A percentile compares a stretch with the other conserved stretches of the same genome.
phyloP scores from a whole-genome alignment of 2,888 invertebrate genomes.

The Apocheima hispidaria region DNA sequence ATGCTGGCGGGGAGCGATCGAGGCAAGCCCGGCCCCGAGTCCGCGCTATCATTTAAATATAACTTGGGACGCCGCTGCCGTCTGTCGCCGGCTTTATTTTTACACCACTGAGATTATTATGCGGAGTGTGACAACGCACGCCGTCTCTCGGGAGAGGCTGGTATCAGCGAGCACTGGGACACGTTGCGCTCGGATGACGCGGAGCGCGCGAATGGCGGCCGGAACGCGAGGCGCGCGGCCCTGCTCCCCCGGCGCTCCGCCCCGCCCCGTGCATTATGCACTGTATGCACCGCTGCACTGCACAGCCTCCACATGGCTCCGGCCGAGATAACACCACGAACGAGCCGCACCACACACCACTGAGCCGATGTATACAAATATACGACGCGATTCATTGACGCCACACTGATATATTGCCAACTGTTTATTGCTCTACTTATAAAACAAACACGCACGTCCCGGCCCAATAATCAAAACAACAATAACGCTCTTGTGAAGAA shows the following conservation, averaged over 20 bases:
- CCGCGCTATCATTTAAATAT: conserved; percentile 84
- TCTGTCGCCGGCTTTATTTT: conserved; percentile 85
- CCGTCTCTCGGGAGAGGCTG: conserved; percentile 63
- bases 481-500: conserved; percentile 33
- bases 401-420: conserved; percentile 65
- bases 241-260: conserved; percentile 49
- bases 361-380: conserved; percentile 60
- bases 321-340: conserved; percentile 64
- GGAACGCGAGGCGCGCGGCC: conserved; percentile 57
- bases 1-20: conserved; percentile 73
- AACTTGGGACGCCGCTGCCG: conserved; percentile 78
- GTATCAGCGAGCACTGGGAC: conserved; percentile 45
- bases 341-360: conserved; percentile 59
- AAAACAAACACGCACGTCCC: conserved; percentile 56
- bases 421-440: conserved; percentile 62
- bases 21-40: conserved; percentile 73
- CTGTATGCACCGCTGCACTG: no score
- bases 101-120: conserved; percentile 75
- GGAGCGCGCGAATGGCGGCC: conserved; percentile 66
- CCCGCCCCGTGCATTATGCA: conserved; percentile 71
- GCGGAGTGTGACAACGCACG: conserved; percentile 71
- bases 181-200: conserved; percentile 61
- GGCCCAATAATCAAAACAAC: conserved; percentile 38
- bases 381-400: conserved; percentile 76
- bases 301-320: conserved; percentile 75